These are phyloP conservation scores for Deilephila porcellus DNA, from an alignment of 2,888 invertebrate genomes.

Conservation along the genomic window DNA sequence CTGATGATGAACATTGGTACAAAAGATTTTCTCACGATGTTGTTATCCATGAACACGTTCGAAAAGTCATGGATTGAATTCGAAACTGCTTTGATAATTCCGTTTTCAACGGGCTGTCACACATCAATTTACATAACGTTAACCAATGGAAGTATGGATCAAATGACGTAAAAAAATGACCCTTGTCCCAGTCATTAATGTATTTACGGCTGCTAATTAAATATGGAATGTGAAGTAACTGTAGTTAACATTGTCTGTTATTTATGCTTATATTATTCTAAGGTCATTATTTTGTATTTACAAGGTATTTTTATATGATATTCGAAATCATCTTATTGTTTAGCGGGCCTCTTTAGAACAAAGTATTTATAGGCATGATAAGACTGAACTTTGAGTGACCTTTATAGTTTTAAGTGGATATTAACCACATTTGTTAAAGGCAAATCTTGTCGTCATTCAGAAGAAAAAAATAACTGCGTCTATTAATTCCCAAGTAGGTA, in stretches of 20 bases:
- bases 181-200: background rate
- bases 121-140: too few relatives aligned
- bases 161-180: background rate
- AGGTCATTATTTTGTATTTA: conserved; percentile 3
- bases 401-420: conserved; percentile 6
- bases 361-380: conserved; percentile 14
- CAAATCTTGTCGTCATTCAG: conserved; percentile 1
- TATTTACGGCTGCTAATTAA: background rate
- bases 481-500: background rate
- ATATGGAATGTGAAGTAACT: background rate
- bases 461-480: background rate
- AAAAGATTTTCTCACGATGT: too few relatives aligned
- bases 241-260: background rate
- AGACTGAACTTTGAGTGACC: conserved; percentile 20
- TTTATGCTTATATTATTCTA: background rate
- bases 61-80: too few relatives aligned
- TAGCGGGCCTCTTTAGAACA: background rate
- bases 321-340: background rate
- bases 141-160: background rate
- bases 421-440: background rate
- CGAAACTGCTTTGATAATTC: too few relatives aligned
- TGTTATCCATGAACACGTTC: too few relatives aligned
- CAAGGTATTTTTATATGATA: background rate
- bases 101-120: too few relatives aligned
- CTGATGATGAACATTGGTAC: too few relatives aligned